These are phyloP conservation scores for Opisthocomus hoazin DNA, from an alignment of 2,113 vertebrate species.

Conservation along the genomic window DNA sequence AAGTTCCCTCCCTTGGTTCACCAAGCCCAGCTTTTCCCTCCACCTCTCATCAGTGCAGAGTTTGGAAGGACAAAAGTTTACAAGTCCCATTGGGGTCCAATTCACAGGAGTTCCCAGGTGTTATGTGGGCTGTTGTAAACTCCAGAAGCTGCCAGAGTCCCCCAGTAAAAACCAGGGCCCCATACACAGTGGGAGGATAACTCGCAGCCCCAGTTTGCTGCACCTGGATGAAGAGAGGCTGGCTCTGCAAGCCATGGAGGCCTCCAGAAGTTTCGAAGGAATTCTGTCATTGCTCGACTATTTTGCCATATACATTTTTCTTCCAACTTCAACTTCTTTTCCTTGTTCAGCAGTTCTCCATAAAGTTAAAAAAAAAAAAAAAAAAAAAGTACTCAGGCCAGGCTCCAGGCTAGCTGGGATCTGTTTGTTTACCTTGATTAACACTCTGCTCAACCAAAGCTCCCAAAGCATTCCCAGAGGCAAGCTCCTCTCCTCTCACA, in stretches of 20 bases:
- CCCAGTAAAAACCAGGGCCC: neutral
- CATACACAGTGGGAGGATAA: neutral
- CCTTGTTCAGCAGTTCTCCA: neutral
- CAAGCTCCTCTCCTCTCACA: neutral
- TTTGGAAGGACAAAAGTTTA: neutral
- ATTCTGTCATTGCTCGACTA: neutral
- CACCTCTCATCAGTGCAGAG: neutral
- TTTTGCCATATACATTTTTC: neutral
- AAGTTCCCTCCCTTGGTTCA: neutral
- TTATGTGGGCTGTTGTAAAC: neutral
- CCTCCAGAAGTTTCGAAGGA: neutral
- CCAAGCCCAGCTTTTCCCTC: neutral
- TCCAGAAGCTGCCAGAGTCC: neutral
- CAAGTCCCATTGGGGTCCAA: neutral
- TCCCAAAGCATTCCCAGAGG: fast-evolving
- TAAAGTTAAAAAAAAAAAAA: neutral
- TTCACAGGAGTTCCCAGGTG: neutral
- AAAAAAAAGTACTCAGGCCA: neutral
- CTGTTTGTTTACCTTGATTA: neutral
- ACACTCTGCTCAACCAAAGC: neutral
- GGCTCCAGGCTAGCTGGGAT: neutral
- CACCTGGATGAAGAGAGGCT: neutral
- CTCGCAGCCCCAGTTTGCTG: neutral
- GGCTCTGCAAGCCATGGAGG: neutral
- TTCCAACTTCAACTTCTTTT: neutral